Evolutionary conservation across 2,888 invertebrate genomes (phyloP).

Genomic region (Rhimphoctona megacephalus): DNA sequence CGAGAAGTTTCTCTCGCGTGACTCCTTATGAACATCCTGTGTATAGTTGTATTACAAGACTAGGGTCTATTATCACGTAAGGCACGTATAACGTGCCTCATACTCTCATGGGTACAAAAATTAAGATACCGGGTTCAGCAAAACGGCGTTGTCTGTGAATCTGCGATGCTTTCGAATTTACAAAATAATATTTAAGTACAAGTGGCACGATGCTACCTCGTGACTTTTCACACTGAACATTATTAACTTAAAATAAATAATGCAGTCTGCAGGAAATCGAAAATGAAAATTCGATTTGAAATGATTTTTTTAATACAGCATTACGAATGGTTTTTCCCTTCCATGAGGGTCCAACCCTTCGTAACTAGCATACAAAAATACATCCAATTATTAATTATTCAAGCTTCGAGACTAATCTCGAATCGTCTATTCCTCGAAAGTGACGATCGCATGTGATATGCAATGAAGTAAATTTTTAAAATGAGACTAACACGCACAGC

Average conservation of each 20-base stretch:
- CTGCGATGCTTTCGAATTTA: neutral
- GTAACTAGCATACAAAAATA: neutral
- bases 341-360: neutral
- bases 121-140: conserved; percentile 1
- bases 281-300: neutral
- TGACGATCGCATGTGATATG: conserved; percentile 54
- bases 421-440: conserved; percentile 51
- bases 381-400: neutral
- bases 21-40: conserved; percentile 56
- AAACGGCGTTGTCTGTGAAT: neutral
- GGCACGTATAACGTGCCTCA: conserved; percentile 46
- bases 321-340: neutral
- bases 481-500: conserved; percentile 14
- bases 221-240: neutral
- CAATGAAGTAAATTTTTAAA: conserved; percentile 24
- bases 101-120: conserved; percentile 23
- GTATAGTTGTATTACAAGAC: conserved; percentile 46
- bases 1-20: conserved; percentile 63
- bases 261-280: neutral
- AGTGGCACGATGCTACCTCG: neutral
- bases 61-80: conserved; percentile 61
- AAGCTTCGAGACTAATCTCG: conserved; percentile 8
- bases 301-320: neutral
- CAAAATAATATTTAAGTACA: neutral
- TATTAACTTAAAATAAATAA: neutral